These are phyloP conservation scores for Ricordea florida DNA, from an alignment of 92 coral and sea anemone genomes.

Conservation along the genomic window DNA sequence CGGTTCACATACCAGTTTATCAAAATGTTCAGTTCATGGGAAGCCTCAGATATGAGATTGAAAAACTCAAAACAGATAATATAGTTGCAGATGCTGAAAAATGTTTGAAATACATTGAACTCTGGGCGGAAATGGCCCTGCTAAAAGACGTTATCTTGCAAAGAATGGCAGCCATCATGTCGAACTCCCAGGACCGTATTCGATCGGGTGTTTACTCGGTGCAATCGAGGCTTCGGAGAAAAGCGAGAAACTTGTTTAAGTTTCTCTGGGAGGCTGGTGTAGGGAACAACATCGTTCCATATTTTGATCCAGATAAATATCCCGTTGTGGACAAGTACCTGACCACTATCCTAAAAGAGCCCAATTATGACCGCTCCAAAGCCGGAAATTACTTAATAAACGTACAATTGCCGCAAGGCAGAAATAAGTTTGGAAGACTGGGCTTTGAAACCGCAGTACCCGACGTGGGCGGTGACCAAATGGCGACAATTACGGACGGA, in stretches of 20 bases:
- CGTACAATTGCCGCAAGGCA: background rate
- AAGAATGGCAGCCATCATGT: constrained; percentile 14
- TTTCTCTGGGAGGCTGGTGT: constrained; percentile 34
- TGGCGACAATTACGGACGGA: background rate
- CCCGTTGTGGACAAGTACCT: constrained; percentile 27
- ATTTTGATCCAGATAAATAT: constrained; percentile 49
- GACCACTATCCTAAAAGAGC: constrained; percentile 7
- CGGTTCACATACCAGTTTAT: constrained; percentile 23
- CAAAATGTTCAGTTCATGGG: constrained; percentile 41
- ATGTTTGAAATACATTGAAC: constrained; percentile 32
- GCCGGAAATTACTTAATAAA: constrained; percentile 17
- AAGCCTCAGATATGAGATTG: constrained; percentile 16
- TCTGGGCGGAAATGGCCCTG: constrained; percentile 34
- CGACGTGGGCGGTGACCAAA: background rate
- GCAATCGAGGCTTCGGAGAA: background rate
- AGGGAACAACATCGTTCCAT: constrained; percentile 14
- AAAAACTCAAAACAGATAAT: constrained; percentile 9
- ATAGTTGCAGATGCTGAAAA: background rate
- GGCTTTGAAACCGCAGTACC: background rate
- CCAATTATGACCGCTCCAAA: constrained; percentile 30
- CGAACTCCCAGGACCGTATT: background rate
- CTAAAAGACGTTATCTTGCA: constrained; percentile 33
- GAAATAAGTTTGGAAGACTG: background rate
- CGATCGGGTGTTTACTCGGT: no score
- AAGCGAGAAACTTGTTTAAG: constrained; percentile 11